Evolutionary conservation across 2,888 invertebrate species (phyloP).

Genomic region (Plebejus anna): DNA sequence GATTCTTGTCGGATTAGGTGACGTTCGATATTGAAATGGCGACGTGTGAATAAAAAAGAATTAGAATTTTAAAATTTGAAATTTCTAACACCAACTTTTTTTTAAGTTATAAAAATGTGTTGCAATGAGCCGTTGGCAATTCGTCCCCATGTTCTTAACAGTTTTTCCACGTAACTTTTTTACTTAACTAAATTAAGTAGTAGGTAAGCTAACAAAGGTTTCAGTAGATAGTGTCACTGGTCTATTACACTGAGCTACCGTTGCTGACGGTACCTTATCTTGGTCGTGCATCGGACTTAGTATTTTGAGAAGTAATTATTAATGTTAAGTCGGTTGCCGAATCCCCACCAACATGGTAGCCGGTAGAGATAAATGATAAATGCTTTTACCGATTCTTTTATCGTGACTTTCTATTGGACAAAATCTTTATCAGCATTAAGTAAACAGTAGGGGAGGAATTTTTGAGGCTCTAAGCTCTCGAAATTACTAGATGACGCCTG

Average conservation of each 20-base stretch:
- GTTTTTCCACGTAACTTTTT: not conserved
- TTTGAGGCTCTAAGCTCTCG: not conserved
- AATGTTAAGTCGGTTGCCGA: slow-evolving; percentile 74
- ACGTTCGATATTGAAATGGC: not conserved
- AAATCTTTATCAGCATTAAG: slow-evolving; percentile 41
- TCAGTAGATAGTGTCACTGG: not conserved
- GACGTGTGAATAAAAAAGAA: not conserved
- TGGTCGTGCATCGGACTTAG: slow-evolving; percentile 72
- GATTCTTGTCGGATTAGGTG: slow-evolving; percentile 5
- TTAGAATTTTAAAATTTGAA: too few species aligned
- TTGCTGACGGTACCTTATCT: slow-evolving; percentile 63
- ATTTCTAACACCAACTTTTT: too few species aligned
- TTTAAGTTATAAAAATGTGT: not conserved
- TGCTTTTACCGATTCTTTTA: slow-evolving; percentile 55
- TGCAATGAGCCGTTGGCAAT: not conserved
- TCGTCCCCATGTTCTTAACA: not conserved
- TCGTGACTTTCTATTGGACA: slow-evolving; percentile 61
- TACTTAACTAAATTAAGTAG: not conserved
- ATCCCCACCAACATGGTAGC: slow-evolving; percentile 58
- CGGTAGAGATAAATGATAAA: slow-evolving; percentile 74
- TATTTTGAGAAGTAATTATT: slow-evolving; percentile 80
- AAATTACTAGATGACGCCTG: too few species aligned
- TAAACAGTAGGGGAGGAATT: slow-evolving; percentile 16
- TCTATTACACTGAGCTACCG: slow-evolving; percentile 32
- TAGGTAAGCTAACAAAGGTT: not conserved